Base-by-base conservation (phyloP, 2,113 vertebrate genomes). In the Grus americana region DNA sequence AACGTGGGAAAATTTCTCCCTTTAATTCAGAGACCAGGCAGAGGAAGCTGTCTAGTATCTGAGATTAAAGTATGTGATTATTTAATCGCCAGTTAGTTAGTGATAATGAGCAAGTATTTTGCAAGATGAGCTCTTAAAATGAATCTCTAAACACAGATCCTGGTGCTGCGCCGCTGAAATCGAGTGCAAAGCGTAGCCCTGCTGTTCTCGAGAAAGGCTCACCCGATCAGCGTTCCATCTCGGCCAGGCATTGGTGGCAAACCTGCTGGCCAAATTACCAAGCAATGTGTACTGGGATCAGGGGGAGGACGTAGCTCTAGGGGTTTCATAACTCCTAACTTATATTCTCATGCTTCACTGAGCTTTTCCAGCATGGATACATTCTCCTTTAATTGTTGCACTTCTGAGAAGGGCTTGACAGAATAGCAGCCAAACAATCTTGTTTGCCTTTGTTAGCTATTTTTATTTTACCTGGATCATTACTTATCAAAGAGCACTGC, bases 401-500 rank as follows among this genome's bases (percentile, higher is more conserved):
- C 57, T 86, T 83, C 38, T 73, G 84, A 88, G 63, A 94, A 50
- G 0, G 0, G 42, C 79, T 73, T 87, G 91, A 86, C 81, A 91
- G 92, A 79, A 85, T 36, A 91, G 55, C 58, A 87, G 61, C 57
- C 70, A 71, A 40, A 57, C 73, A 76, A 5, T 73, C 84, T 86
- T 88, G 92, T 79, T 80, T 94, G 86, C 42, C 63, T 86, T 87
- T 91, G 71, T 79, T 83, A 90, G 91, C 86, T 96, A 67, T 96
- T 95, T 97, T 97, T 95, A 88, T 85, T 82, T 88, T 88, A 95
- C 92, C 97, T 93, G 84, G 38, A 58, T 96, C 67, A 27, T 92
- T 91, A 73, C 74, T 55, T 90, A 78, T 83, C 93, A 94, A 91
- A 96, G 91, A 90, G 44, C 3, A 2, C 42, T 54, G 66, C 74